Percentiles rank a stretch among this genome's conserved stretches.
Conservation (phyloP, 2,113 vertebrate species). For the Phainopepla nitens region DNA sequence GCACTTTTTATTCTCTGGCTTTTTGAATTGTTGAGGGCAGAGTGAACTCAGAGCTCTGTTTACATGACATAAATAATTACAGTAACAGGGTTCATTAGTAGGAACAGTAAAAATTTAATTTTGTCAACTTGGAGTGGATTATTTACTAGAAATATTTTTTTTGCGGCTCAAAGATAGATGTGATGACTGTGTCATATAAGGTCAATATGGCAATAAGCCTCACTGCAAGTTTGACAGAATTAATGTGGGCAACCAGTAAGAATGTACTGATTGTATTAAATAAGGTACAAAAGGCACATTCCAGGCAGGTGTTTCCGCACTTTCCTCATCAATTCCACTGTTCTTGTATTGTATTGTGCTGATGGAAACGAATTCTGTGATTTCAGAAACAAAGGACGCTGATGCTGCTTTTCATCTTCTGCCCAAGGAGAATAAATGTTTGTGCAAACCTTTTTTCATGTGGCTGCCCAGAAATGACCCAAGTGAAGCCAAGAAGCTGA, state of each 20-base stretch:
- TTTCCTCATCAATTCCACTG: background rate
- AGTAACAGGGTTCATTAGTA: background rate
- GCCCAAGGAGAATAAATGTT: background rate
- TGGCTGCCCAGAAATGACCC: background rate
- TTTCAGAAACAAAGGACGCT: background rate
- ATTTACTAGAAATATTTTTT: background rate
- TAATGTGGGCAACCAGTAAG: background rate
- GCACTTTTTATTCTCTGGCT: background rate
- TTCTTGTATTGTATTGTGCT: background rate
- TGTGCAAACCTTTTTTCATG: background rate
- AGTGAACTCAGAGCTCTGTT: background rate
- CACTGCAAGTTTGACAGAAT: background rate
- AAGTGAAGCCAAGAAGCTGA: background rate
- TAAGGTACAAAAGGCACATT: background rate
- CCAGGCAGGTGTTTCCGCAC: background rate
- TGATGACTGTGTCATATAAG: background rate
- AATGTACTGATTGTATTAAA: background rate
- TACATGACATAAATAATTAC: background rate
- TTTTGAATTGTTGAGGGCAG: background rate
- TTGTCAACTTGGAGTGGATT: background rate
- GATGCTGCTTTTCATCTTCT: background rate
- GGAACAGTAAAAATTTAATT: background rate
- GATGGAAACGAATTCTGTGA: background rate
- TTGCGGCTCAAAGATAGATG: background rate
- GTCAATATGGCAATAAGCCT: background rate